Base-by-base conservation (phyloP, 2,888 invertebrate species). In the Campoplex capitator region DNA sequence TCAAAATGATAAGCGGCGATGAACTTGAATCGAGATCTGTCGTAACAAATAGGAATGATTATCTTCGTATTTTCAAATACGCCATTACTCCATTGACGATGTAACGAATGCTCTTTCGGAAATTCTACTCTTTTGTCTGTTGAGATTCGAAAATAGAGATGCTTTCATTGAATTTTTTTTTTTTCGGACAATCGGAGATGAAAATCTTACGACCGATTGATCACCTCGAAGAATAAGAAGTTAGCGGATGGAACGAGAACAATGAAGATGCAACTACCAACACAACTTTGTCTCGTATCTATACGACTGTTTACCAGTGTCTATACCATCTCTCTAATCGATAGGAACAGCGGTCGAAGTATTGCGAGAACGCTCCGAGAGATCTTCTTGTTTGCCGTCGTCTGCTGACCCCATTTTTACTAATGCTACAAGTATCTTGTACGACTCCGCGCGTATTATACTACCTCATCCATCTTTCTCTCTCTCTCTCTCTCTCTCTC, bases 241-340 rank as follows among this genome's bases (percentile, higher is more conserved):
- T 68, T 70, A 48, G 56, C 83, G 76, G 38, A 80, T 23, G 83
- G 86, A 83, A 86, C 83, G 83, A 86, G 86, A 86, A 83, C 86
- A 86, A 86, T 86, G 83, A 85, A 80, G 83, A 86, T 83, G 79
- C 83, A 80, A n/a, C 28, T 48, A 28, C 23, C 56, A 13, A 28
- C 71, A n/a, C 32, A 42, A 45, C 23, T 23, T 23, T 16, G n/a
- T 51, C 2, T 8, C 13, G 16, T 45, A 16, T 74, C 11, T 38
- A n/a, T 78, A 42, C 73, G 67, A 16, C 28, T 65, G 48, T 62
- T 67, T 68, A 42, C 71, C 16, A 67, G 67, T 42, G 67, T 67
- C 38, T 62, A 13, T 6, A 3, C 13, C 58, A 62, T 81, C 62
- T 82, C 56, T 85, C 82, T 82, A 79, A 83, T 79, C 79, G 83